Percentiles rank a stretch among this genome's conserved stretches.
Evolutionary conservation across 2,797 vertebrate species (phyloP).

Genomic region (Lutjanus argentimaculatus): DNA sequence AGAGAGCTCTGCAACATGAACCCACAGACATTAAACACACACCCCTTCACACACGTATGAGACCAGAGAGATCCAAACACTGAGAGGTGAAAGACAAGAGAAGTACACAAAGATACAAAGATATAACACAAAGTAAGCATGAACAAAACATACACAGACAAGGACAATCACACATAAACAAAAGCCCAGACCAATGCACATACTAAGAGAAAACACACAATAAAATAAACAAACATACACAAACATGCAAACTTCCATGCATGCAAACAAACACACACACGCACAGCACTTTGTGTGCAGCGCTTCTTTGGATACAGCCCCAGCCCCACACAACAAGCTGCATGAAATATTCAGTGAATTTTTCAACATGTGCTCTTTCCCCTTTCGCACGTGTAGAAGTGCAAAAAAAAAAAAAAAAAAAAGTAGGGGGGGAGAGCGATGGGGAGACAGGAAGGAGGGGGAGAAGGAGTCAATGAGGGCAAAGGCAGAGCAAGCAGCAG

Average conservation of each 20-base stretch:
- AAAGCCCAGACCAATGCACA: conserved; percentile 5
- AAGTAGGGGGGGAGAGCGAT: conserved; percentile 45
- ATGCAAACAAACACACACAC: conserved; percentile 24
- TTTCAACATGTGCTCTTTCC: conserved; percentile 86
- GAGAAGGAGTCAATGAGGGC: conserved; percentile 82
- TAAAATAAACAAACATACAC: conserved; percentile 35
- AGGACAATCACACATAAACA: conserved; percentile 14
- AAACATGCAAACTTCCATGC: conserved; percentile 36
- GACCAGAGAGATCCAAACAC: not conserved
- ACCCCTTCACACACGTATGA: conserved; percentile 1
- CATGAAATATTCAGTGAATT: conserved; percentile 87
- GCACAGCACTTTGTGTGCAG: conserved; percentile 21
- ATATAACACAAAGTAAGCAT: not conserved
- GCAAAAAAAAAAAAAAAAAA: conserved; percentile 64
- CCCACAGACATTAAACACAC: conserved; percentile 23
- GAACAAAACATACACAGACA: not conserved
- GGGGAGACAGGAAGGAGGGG: conserved; percentile 59
- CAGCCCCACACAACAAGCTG: conserved; percentile 63
- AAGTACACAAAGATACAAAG: not conserved
- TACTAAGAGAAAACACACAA: conserved; percentile 9
- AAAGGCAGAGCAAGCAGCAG: conserved; percentile 77
- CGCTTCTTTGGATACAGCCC: conserved; percentile 28
- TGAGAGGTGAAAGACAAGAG: not conserved
- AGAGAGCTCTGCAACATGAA: conserved; percentile 35
- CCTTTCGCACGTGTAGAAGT: conserved; percentile 80